Conservation (phyloP, 2,113 vertebrate genomes). For the Channa maculata region DNA sequence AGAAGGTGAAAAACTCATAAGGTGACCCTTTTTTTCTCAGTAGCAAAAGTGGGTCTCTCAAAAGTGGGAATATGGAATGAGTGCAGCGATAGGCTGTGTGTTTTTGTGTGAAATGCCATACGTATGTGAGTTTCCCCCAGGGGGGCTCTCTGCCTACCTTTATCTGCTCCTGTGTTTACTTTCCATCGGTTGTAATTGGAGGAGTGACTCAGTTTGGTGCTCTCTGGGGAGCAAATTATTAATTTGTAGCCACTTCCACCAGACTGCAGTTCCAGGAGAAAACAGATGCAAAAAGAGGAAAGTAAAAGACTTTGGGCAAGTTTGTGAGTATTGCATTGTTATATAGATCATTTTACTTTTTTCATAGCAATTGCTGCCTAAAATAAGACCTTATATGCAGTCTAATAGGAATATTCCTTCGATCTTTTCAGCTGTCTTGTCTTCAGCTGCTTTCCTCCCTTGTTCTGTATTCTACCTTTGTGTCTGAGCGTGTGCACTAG, state of each 20-base stretch:
- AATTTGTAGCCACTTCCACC: slow-evolving; percentile 53
- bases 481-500: slow-evolving; percentile 34
- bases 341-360: slow-evolving; percentile 18
- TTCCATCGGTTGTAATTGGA: slow-evolving; percentile 60
- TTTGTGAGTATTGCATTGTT: slow-evolving; percentile 19
- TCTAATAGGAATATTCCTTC: neutral
- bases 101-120: slow-evolving; percentile 5
- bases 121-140: slow-evolving; percentile 36
- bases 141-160: slow-evolving; percentile 54
- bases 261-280: slow-evolving; percentile 52
- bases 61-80: slow-evolving; percentile 9
- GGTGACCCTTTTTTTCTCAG: slow-evolving; percentile 59
- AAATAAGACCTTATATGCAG: slow-evolving; percentile 11
- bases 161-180: slow-evolving; percentile 62
- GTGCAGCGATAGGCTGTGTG: slow-evolving; percentile 8
- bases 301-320: slow-evolving; percentile 16
- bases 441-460: neutral
- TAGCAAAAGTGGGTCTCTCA: slow-evolving; percentile 57
- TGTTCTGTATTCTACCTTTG: slow-evolving; percentile 34
- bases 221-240: slow-evolving; percentile 68
- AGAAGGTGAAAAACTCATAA: neutral
- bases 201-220: slow-evolving; percentile 58
- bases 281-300: slow-evolving; percentile 26
- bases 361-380: neutral
- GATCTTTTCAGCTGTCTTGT: slow-evolving; percentile 1